Conservation (phyloP, 2,888 invertebrate species). For the Melikaiella ostensackeni region DNA sequence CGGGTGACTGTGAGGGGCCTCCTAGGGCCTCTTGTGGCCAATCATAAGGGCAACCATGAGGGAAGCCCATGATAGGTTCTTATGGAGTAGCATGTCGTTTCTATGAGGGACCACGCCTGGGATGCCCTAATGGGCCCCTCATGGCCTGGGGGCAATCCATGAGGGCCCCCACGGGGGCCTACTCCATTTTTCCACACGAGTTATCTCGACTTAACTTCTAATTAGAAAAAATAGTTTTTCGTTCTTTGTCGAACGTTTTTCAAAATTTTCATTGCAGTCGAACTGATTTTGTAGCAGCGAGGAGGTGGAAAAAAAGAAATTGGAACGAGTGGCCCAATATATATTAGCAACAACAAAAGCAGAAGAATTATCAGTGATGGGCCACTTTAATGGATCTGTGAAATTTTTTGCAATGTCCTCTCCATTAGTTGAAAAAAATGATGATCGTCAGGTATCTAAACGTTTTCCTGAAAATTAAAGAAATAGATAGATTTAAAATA, state of each 20-base stretch:
- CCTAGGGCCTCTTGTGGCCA: no score
- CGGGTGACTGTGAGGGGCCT: no score
- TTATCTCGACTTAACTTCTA: neutral
- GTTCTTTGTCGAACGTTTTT: constrained; percentile 7
- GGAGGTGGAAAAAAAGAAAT: constrained; percentile 58
- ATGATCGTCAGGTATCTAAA: constrained; percentile 44
- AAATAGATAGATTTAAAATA: no score
- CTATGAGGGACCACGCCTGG: no score
- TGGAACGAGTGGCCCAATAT: constrained; percentile 62
- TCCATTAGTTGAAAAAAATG: constrained; percentile 47
- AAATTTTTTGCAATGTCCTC: constrained; percentile 64
- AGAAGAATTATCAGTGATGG: constrained; percentile 67
- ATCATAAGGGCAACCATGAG: no score
- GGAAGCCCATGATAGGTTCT: no score
- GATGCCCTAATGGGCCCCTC: no score
- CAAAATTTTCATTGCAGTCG: constrained; percentile 25
- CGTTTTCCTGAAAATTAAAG: no score
- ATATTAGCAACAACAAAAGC: constrained; percentile 62
- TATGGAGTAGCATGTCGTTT: no score
- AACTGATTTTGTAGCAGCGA: constrained; percentile 55
- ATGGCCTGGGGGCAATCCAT: no score
- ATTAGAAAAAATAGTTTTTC: neutral
- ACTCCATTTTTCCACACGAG: no score
- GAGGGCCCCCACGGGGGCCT: no score
- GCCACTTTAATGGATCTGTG: constrained; percentile 63